phyloP scores from a whole-genome alignment of 2,888 invertebrate genomes.

The Branchellion lobata region DNA sequence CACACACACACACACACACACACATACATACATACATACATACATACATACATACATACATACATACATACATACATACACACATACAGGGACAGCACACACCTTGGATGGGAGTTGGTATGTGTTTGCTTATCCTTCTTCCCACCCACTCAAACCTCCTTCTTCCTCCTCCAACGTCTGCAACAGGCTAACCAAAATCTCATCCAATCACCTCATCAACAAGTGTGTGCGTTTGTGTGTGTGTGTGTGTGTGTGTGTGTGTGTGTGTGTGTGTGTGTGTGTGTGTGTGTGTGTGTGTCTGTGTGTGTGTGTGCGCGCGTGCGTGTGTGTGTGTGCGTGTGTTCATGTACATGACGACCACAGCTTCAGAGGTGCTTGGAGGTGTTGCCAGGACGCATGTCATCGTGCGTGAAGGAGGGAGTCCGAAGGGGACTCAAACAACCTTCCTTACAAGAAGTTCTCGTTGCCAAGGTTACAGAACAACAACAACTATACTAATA shows the following conservation, averaged over 20 bases:
- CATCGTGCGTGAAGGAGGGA: slow-evolving; percentile 2
- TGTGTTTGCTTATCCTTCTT: slow-evolving; percentile 46
- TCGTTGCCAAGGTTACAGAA: slow-evolving; percentile 12
- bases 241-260: not conserved
- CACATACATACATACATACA: too few species aligned
- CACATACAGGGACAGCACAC: slow-evolving; percentile 29
- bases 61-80: too few species aligned
- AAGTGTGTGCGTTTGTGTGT: slow-evolving; percentile 20
- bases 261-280: not conserved
- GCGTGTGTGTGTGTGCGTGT: not conserved
- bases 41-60: too few species aligned
- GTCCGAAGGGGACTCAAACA: slow-evolving; percentile 18
- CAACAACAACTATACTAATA: too few species aligned
- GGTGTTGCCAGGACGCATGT: not conserved
- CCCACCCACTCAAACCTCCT: slow-evolving; percentile 26
- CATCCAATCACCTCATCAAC: not conserved
- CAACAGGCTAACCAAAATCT: not conserved
- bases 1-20: slow-evolving; percentile 7
- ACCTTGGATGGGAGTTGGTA: slow-evolving; percentile 43
- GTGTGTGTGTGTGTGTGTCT: slow-evolving; percentile 21
- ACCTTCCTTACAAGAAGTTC: slow-evolving; percentile 28
- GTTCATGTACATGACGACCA: not conserved
- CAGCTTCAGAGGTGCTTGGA: slow-evolving; percentile 19
- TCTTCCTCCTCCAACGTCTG: slow-evolving; percentile 12
- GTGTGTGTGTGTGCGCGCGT: not conserved